Evolutionary conservation across 1,140 invertebrate genomes (phyloP), one percentile per base, ranked within the genome.

Genomic region (Leptinotarsa undecemlineata): DNA sequence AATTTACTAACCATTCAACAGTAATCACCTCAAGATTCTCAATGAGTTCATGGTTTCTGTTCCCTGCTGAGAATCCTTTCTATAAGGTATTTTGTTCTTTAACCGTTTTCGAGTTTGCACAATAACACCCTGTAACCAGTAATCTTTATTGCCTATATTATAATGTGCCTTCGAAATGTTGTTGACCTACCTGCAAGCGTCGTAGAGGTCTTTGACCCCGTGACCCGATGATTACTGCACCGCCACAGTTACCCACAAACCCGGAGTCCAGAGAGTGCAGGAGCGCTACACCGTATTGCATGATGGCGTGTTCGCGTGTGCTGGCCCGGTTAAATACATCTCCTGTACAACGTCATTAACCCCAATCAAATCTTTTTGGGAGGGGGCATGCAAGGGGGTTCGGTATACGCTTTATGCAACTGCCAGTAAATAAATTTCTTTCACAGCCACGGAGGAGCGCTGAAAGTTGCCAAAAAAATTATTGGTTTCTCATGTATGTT

Each of bases 121-220:
- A 42, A 11, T 42, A 42, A 42, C 6, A 42, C 33, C 8, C 33
- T 42, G 33, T 42, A 42, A 42, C 8, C 33, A 42, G 33, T 42
- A 42, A 42, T 8, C 33, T 57, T 57, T 57, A 57, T 57, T n/a
- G 51, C 51, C 51, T 19, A 19, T 57, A 57, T 57, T 6, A 57
- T 57, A 57, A 57, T 33, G 4, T 19, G 5, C 51, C 51, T 19
- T 69, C n/a, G 51, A 68, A 62, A 69, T 71, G 76, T 71, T 72
- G 71, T 74, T 72, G 76, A 71, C 76, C 75, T 74, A 76, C 75
- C 75, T 76, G 72, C 69, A 73, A 77, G 67, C 76, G 71, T 72
- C 74, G 63, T 77, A 62, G 74, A 70, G 78, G 78, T 79, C 78
- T 79, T 79, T 79, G 78, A 77, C 76, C 77, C 78, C 66, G 72